These are phyloP conservation scores for Pelecanus crispus DNA, from an alignment of 2,113 vertebrate species.

Conservation along the genomic window DNA sequence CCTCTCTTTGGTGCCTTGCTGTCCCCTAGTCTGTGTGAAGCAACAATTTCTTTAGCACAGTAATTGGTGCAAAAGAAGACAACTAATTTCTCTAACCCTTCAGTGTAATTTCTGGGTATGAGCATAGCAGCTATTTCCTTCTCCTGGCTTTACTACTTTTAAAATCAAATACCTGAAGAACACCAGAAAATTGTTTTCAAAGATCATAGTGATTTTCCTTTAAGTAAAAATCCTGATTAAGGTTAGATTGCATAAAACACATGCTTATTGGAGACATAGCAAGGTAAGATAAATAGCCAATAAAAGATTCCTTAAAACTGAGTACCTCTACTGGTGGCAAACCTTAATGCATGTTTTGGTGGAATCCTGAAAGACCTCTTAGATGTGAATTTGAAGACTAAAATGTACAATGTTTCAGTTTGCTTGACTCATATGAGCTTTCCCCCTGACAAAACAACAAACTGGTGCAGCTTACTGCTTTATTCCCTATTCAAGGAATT, in stretches of 20 bases:
- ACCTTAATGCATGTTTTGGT: background rate
- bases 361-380: background rate
- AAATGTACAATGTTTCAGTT: background rate
- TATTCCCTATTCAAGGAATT: background rate
- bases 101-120: background rate
- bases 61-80: background rate
- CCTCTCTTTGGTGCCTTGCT: background rate
- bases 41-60: background rate
- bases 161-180: background rate
- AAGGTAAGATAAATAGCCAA: background rate
- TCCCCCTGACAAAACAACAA: background rate
- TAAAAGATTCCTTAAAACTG: background rate
- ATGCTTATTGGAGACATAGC: background rate
- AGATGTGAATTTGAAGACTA: background rate
- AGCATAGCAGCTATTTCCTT: background rate
- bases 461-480: background rate
- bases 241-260: background rate
- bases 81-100: background rate
- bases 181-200: background rate
- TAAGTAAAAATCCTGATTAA: background rate
- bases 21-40: background rate
- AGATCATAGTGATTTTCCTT: background rate
- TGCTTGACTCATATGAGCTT: background rate
- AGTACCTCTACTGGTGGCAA: background rate
- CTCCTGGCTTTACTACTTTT: background rate